Base-by-base conservation (phyloP, 2,888 invertebrate genomes). In the Neocrepidodera transversa region DNA sequence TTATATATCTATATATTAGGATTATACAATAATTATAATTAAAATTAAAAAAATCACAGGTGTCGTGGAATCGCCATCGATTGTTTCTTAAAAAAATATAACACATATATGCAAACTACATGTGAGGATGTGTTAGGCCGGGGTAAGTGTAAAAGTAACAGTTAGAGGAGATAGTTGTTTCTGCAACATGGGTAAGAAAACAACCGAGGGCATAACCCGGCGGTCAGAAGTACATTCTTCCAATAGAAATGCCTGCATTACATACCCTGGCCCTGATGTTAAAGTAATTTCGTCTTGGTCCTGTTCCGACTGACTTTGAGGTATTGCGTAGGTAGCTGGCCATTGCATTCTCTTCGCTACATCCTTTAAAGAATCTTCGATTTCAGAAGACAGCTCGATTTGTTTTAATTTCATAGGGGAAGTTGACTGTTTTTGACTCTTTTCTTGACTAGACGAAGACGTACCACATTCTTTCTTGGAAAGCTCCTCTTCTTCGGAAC, bases 221-320 rank as follows among this genome's bases (percentile, higher is more conserved):
- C 76, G 71, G 61, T 79, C 78, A 36, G 73, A 68, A 48, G 71
- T 64, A 55, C 74, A 72, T 79, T 92, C 91, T 80, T 89, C 87
- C 72, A 95, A 84, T 71, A 93, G 85, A 82, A 96, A 97, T 58
- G 95, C 92, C 83, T 96, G 96, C 95, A 96, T 95, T 68, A 92
- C 88, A 75, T 91, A 90, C 68, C 74, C 76, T 40, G 74, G 67
- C 49, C 67, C 65, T 17, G 69, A 62, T 28, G 67, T 50, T 51
- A 56, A 64, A 28, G 61, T 55, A 18, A 66, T 62, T 17, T 68
- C 66, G 45, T 66, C 64, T 42, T 56, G 76, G 71, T 60, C 72
- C 75, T 69, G 72, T 62, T 56, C 58, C 13, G 57, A 77, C 50
- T 55, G 55, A 8, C 60, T 55, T 71, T 84, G 85, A 2, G 89